Conservation (phyloP, 2,888 invertebrate genomes). For the Diarsia mendica region DNA sequence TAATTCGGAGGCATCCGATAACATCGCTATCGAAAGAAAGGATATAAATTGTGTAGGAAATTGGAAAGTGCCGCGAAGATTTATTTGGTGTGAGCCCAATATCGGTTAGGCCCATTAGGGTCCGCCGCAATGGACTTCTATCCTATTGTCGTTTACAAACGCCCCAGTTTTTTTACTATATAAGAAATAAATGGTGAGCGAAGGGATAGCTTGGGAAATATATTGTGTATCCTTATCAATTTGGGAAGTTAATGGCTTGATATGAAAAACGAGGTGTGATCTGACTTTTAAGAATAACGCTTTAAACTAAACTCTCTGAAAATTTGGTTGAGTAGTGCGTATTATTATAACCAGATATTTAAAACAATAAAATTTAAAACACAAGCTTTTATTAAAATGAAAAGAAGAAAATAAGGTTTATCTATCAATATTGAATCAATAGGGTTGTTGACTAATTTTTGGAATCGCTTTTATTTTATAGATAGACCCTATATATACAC, state of each 20-base stretch:
- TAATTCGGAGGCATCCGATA: conserved; percentile 50
- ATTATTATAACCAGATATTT: no score
- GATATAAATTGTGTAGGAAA: conserved; percentile 67
- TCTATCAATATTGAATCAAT: no score
- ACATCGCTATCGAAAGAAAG: conserved; percentile 58
- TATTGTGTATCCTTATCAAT: conserved; percentile 24
- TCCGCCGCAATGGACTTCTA: conserved; percentile 52
- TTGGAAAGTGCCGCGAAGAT: conserved; percentile 70
- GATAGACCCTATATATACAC: no score
- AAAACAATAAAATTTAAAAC: no score
- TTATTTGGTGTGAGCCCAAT: conserved; percentile 68
- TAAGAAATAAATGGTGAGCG: conserved; percentile 45
- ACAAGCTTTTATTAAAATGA: no score
- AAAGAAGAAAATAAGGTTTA: no score
- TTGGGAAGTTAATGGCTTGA: conserved; percentile 16
- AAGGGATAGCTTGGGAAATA: conserved; percentile 20
- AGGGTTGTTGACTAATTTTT: no score
- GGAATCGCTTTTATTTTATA: no score
- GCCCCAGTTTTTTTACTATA: conserved; percentile 36
- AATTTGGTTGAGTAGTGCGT: no score
- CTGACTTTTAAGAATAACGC: not conserved
- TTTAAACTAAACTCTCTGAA: no score
- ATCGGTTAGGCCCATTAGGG: conserved; percentile 62
- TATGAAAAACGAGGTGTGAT: conserved; percentile 16
- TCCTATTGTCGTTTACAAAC: conserved; percentile 55